These are phyloP conservation scores for Hyppa rectilinea DNA, from an alignment of 2,888 invertebrate species.

Conservation along the genomic window DNA sequence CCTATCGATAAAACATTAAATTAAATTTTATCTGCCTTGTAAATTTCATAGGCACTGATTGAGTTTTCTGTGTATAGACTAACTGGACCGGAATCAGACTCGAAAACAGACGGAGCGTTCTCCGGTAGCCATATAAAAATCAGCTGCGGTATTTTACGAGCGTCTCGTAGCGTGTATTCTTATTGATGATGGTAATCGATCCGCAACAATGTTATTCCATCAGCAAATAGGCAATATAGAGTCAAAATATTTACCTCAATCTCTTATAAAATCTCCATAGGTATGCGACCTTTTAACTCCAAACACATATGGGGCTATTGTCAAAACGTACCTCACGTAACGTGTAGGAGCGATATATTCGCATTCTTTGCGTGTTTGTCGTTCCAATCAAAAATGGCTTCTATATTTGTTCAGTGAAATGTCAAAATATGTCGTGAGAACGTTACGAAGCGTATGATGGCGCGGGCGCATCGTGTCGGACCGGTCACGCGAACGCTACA, in stretches of 20 bases:
- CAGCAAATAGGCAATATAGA: slow-evolving; percentile 73
- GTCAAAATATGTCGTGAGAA: slow-evolving; percentile 89
- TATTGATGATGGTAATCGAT: slow-evolving; percentile 73
- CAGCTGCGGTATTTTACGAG: slow-evolving; percentile 73
- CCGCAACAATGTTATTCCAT: slow-evolving; percentile 73
- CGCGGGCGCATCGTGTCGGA: slow-evolving; percentile 80
- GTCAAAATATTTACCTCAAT: slow-evolving; percentile 73
- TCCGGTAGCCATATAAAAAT: slow-evolving; percentile 84
- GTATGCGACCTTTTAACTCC: slow-evolving; percentile 72
- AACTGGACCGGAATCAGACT: slow-evolving; percentile 65
- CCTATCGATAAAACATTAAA: slow-evolving; percentile 87
- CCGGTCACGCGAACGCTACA: slow-evolving; percentile 85
- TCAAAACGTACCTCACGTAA: slow-evolving; percentile 65
- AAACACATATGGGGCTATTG: slow-evolving; percentile 71
- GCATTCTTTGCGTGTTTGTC: slow-evolving; percentile 79
- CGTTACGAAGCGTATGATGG: slow-evolving; percentile 79
- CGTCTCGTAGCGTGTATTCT: slow-evolving; percentile 42
- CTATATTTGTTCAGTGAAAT: slow-evolving; percentile 89
- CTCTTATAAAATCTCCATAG: slow-evolving; percentile 72
- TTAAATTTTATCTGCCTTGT: slow-evolving; percentile 89
- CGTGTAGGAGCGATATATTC: slow-evolving; percentile 72
- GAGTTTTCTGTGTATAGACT: slow-evolving; percentile 80
- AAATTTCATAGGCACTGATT: slow-evolving; percentile 87
- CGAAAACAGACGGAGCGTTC: slow-evolving; percentile 67
- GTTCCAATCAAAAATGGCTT: slow-evolving; percentile 86